Conservation (phyloP, 2,888 invertebrate species). For the Agrochola macilenta region DNA sequence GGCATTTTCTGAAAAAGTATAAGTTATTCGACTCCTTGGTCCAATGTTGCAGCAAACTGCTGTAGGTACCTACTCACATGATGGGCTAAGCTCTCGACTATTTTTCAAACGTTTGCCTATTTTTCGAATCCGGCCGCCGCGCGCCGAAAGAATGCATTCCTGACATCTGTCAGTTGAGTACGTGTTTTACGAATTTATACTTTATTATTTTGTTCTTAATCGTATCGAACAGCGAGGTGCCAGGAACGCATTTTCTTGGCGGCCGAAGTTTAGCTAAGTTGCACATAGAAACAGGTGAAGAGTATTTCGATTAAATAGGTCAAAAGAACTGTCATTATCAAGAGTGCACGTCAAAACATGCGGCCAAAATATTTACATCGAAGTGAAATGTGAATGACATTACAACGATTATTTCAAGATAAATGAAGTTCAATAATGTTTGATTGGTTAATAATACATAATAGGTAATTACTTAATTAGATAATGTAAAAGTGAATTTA, state of each 20-base stretch:
- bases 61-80: background rate
- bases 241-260: too few relatives aligned
- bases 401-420: background rate
- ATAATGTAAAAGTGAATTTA: too few relatives aligned
- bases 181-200: too few relatives aligned
- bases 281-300: background rate
- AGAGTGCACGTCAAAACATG: conserved; percentile 15
- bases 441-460: conserved; percentile 4
- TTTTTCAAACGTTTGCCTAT: background rate
- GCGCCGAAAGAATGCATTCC: too few relatives aligned
- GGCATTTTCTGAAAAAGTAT: background rate
- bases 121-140: too few relatives aligned
- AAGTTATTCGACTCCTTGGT: background rate
- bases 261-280: too few relatives aligned
- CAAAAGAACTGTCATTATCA: conserved; percentile 28
- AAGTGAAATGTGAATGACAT: conserved; percentile 42
- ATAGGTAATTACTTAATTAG: background rate
- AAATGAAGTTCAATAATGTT: background rate
- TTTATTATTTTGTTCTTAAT: too few relatives aligned
- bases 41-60: background rate
- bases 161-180: too few relatives aligned
- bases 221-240: too few relatives aligned
- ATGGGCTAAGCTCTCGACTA: background rate
- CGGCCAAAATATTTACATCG: conserved; percentile 47
- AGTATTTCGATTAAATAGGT: background rate